Percentiles rank a stretch among this genome's conserved stretches.
Evolutionary conservation across 2,113 vertebrate genomes (phyloP).

Genomic region (Orthonyx spaldingii): DNA sequence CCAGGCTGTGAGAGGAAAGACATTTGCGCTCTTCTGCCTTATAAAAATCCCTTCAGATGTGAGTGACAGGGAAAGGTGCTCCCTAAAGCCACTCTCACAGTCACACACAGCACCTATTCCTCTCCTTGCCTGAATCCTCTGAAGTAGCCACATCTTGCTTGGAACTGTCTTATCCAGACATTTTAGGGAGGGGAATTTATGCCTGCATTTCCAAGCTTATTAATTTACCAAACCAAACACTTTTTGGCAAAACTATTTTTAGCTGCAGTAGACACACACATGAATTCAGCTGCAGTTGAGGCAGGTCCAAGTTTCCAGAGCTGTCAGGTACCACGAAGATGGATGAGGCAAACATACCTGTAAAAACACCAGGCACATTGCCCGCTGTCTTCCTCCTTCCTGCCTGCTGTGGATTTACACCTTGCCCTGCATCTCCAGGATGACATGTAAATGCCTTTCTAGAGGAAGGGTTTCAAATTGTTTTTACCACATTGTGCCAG

Average conservation of each 20-base stretch:
- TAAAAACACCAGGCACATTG: background rate
- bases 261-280: background rate
- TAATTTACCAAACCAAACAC: background rate
- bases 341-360: background rate
- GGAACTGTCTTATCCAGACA: background rate
- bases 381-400: background rate
- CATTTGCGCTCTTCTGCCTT: background rate
- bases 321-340: background rate
- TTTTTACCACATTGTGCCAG: background rate
- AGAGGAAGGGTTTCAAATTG: background rate
- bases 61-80: background rate
- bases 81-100: background rate
- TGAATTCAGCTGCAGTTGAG: background rate
- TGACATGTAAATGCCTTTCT: background rate
- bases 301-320: background rate
- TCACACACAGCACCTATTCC: background rate
- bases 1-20: background rate
- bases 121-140: background rate
- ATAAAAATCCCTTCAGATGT: background rate
- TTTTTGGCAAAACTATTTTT: background rate
- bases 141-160: background rate
- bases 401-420: background rate
- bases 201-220: background rate
- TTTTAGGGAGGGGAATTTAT: background rate
- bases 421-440: background rate